Conservation (phyloP, 2,888 invertebrate genomes). For the Nemapogon koenigi region DNA sequence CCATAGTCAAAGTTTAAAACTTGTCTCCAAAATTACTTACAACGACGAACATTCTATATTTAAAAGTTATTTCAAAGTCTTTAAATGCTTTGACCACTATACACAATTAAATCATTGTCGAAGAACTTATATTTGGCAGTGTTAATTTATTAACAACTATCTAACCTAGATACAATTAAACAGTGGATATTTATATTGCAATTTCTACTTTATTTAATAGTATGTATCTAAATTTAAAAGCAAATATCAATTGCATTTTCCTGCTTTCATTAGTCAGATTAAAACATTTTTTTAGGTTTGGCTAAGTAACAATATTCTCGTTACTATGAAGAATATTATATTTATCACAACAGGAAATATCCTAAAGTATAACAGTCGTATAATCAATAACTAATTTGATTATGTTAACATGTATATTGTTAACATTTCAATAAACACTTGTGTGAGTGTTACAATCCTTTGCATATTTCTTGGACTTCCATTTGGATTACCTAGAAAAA, state of each 20-base stretch:
- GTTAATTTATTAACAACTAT: slow-evolving; percentile 34
- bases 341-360: slow-evolving; percentile 54
- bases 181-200: background rate
- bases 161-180: slow-evolving; percentile 15
- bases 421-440: slow-evolving; percentile 38
- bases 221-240: background rate
- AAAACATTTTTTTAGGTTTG: too few species aligned
- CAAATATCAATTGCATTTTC: background rate
- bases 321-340: too few species aligned
- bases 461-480: slow-evolving; percentile 53
- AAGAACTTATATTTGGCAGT: slow-evolving; percentile 49
- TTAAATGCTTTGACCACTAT: background rate
- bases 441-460: slow-evolving; percentile 47
- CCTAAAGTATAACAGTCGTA: slow-evolving; percentile 49
- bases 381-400: slow-evolving; percentile 17
- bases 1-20: too few species aligned
- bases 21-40: too few species aligned
- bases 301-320: too few species aligned
- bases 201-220: background rate
- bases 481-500: slow-evolving; percentile 64
- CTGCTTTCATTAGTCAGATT: too few species aligned
- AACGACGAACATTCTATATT: too few species aligned
- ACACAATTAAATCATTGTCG: background rate
- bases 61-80: slow-evolving; percentile 5
- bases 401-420: slow-evolving; percentile 28